Percentiles rank a stretch among this genome's conserved stretches.
These are phyloP conservation scores for Oscheius sp. DNA, from an alignment of 2,888 invertebrate genomes.

Conservation along the genomic window DNA sequence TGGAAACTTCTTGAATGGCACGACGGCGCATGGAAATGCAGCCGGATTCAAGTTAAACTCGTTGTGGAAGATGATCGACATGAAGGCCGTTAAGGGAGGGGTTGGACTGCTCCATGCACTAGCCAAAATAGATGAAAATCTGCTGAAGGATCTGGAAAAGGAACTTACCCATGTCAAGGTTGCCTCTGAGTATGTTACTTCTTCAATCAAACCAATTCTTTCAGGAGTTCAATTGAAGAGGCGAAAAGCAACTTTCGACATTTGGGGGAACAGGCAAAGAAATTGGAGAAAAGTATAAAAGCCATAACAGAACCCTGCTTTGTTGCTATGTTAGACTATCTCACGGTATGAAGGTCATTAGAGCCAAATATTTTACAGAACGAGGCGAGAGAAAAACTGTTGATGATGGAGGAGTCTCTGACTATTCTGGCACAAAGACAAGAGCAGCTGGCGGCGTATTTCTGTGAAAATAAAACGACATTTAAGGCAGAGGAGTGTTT, in stretches of 20 bases:
- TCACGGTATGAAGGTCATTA: constrained; percentile 23
- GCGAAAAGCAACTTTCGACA: constrained; percentile 36
- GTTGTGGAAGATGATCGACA: constrained; percentile 53
- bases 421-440: constrained; percentile 26
- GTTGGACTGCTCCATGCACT: constrained; percentile 40
- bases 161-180: constrained; percentile 37
- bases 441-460: constrained; percentile 40
- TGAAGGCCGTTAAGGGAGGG: constrained; percentile 47
- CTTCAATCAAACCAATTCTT: not conserved
- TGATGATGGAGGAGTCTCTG: not conserved
- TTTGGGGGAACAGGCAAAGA: constrained; percentile 28
- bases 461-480: constrained; percentile 47
- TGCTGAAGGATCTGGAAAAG: constrained; percentile 32
- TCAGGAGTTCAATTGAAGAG: constrained; percentile 45
- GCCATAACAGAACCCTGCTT: constrained; percentile 24
- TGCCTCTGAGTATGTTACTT: constrained; percentile 33
- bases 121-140: constrained; percentile 39
- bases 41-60: constrained; percentile 56
- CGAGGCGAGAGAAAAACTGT: not conserved
- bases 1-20: constrained; percentile 54
- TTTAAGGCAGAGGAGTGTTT: constrained; percentile 67
- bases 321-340: constrained; percentile 25
- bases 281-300: constrained; percentile 37
- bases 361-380: not conserved
- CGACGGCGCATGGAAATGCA: constrained; percentile 52